Base-by-base conservation (phyloP, 2,113 vertebrate species). In the Melanotaenia duboulayi region DNA sequence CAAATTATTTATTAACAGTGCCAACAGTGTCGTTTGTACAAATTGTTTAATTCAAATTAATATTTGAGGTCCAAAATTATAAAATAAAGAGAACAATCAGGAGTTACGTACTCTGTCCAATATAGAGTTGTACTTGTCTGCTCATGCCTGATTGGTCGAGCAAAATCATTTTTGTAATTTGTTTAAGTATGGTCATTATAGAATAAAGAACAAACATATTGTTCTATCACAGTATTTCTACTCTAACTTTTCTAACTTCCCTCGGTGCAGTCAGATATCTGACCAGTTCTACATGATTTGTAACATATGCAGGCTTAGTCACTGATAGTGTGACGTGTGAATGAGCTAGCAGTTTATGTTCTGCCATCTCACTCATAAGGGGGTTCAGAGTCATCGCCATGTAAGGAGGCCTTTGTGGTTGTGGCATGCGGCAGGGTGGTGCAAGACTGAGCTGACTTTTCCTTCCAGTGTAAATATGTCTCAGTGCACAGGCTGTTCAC, bases 391-490 rank as follows among this genome's bases (percentile, higher is more conserved):
- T 84, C 74, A 52, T 59, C 68, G 49, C 51, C 23, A 42, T 85
- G 74, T 83, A 83, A 87, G 90, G 82, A 84, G 80, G 74, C 65
- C 80, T 76, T 90, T 87, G 90, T 92, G 87, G 78, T 67, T 78
- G 71, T 79, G 84, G 86, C 86, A 91, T 92, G 87, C 84, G 57
- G 80, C 87, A 83, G 76, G 73, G 80, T 75, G 86, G 84, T 88
- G 87, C 84, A 89, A 88, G 76, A 70, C 64, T 19, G 75, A 65
- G 39, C 44, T 17, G 56, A 82, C 73, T 71, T 87, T 82, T 78
- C 82, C 84, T 78, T 58, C 52, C 3, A 32, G 57, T 59, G 67
- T 80, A 86, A 86, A 61, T 32, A 32, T 71, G 56, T 71, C 69
- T 72, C 75, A 52, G 74, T 75, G 12, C 42, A 76, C 61, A 28